Evolutionary conservation across 1,140 invertebrate species (phyloP).

Genomic region (Ceratina australensis): DNA sequence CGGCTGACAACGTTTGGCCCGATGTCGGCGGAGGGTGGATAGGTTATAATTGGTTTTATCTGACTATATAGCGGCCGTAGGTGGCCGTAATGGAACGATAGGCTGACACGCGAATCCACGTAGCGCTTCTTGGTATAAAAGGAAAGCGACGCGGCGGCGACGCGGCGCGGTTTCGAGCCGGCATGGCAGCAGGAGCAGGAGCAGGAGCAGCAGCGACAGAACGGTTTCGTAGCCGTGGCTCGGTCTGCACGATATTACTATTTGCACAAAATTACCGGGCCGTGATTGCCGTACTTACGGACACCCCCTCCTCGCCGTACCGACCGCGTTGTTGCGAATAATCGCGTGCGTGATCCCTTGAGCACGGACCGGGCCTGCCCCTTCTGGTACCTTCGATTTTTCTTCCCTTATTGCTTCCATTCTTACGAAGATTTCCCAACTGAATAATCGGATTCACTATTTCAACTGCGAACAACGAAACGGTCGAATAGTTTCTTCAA

Average conservation of each 20-base stretch:
- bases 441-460: too few relatives aligned
- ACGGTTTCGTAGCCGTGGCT: slow-evolving; percentile 58
- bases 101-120: slow-evolving; percentile 62
- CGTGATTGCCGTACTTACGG: slow-evolving; percentile 71
- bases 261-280: slow-evolving; percentile 73
- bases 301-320: slow-evolving; percentile 47
- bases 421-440: neutral
- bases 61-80: slow-evolving; percentile 54
- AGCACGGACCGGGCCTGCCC: slow-evolving; percentile 27
- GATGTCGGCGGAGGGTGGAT: slow-evolving; percentile 60
- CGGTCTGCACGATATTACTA: slow-evolving; percentile 74
- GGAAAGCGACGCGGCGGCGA: neutral
- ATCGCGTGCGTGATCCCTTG: slow-evolving; percentile 59
- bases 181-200: slow-evolving; percentile 25
- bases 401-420: neutral
- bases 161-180: neutral
- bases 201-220: slow-evolving; percentile 37
- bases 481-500: too few relatives aligned
- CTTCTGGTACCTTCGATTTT: neutral
- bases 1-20: slow-evolving; percentile 64
- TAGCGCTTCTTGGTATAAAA: slow-evolving; percentile 12
- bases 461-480: too few relatives aligned
- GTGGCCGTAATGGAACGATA: slow-evolving; percentile 69
- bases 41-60: slow-evolving; percentile 74
- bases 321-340: slow-evolving; percentile 43